Conservation (phyloP, 2,113 vertebrate species). For the Anguilla japonica region DNA sequence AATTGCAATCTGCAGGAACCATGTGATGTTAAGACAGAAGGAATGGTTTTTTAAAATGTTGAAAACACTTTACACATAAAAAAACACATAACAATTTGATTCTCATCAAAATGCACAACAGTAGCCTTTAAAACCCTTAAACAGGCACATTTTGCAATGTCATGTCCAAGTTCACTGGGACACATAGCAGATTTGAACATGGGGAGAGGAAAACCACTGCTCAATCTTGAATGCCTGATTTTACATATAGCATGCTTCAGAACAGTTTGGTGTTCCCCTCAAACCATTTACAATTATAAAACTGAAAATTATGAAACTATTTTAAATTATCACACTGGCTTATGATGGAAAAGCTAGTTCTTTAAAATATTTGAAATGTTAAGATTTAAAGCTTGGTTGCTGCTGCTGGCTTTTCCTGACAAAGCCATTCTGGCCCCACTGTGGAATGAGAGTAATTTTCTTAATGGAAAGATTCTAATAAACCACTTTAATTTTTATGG, state of each 20-base stretch:
- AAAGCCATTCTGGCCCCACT: background rate
- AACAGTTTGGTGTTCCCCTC: background rate
- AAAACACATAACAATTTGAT: background rate
- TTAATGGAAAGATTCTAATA: slow-evolving; percentile 24
- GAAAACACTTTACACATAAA: background rate
- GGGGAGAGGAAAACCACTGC: background rate
- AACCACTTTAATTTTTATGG: slow-evolving; percentile 11
- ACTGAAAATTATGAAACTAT: too few species aligned
- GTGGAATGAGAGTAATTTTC: slow-evolving; percentile 27
- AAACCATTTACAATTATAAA: background rate
- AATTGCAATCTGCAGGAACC: slow-evolving; percentile 15
- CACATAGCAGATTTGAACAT: background rate
- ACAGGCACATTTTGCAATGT: background rate
- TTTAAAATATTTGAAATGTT: background rate
- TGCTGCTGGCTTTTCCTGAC: slow-evolving; percentile 8
- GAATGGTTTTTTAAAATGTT: background rate
- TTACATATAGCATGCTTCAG: background rate
- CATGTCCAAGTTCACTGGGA: background rate
- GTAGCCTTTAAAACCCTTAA: background rate
- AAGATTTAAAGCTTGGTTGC: background rate
- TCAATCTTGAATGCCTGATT: background rate
- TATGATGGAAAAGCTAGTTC: too few species aligned
- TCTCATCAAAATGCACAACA: background rate
- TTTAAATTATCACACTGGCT: too few species aligned
- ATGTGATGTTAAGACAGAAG: background rate